These are phyloP conservation scores for Fistularia commersonii DNA, from an alignment of 2,797 vertebrate genomes.

Conservation along the genomic window DNA sequence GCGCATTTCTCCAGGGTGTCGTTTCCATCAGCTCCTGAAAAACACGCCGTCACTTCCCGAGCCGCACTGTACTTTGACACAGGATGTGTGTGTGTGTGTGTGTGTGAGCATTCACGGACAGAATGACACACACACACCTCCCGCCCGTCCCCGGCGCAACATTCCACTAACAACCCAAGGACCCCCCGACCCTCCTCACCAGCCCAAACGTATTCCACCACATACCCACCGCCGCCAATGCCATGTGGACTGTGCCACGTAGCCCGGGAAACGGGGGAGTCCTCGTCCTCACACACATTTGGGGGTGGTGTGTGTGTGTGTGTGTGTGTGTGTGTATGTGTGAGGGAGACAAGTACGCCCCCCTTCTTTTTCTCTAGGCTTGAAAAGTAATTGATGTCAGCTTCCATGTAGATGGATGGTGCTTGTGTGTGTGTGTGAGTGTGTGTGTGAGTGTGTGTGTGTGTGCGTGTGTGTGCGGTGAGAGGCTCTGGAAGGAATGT, in stretches of 20 bases:
- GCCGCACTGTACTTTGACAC: slow-evolving; percentile 38
- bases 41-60: slow-evolving; percentile 60
- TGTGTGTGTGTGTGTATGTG: no score
- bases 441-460: slow-evolving; percentile 14
- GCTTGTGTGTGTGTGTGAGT: slow-evolving; percentile 13
- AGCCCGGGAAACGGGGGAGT: slow-evolving; percentile 53
- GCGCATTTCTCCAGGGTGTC: slow-evolving; percentile 50
- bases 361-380: no score
- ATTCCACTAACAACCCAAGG: slow-evolving; percentile 54
- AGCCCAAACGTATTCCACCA: slow-evolving; percentile 18
- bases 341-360: no score
- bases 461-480: slow-evolving; percentile 33
- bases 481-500: slow-evolving; percentile 56
- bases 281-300: no score
- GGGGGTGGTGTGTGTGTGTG: no score
- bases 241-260: slow-evolving; percentile 34
- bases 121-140: slow-evolving; percentile 45
- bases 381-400: not conserved
- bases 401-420: not conserved
- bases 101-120: slow-evolving; percentile 37
- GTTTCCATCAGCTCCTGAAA: slow-evolving; percentile 56
- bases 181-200: slow-evolving; percentile 52
- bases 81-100: slow-evolving; percentile 55
- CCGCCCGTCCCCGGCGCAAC: slow-evolving; percentile 35
- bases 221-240: not conserved